These are phyloP conservation scores for Lordiphosa mommai DNA, from an alignment of 1,140 invertebrate genomes.

Conservation along the genomic window DNA sequence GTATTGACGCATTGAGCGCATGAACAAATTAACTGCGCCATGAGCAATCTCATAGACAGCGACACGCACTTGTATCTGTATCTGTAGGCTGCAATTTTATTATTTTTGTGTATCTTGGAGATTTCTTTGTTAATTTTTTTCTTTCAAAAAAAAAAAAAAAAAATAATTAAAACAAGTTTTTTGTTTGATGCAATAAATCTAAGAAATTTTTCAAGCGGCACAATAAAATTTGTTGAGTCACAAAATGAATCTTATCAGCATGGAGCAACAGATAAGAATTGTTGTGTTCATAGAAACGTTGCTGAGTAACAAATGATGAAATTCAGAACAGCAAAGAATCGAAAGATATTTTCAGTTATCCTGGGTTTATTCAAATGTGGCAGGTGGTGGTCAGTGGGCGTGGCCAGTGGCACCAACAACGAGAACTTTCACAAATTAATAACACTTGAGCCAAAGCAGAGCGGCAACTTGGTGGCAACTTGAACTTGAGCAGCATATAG, in stretches of 20 bases:
- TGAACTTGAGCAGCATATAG: no score
- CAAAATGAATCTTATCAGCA: constrained; percentile 25
- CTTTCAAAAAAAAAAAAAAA: background rate
- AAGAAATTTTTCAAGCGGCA: constrained; percentile 6
- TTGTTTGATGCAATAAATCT: constrained; percentile 26
- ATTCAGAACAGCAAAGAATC: constrained; percentile 4
- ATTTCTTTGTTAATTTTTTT: constrained; percentile 21
- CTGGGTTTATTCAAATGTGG: no score
- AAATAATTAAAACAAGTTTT: constrained; percentile 54
- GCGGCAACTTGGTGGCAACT: constrained; percentile 1
- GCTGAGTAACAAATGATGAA: constrained; percentile 25
- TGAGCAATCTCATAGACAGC: constrained; percentile 42
- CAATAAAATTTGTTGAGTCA: constrained; percentile 24
- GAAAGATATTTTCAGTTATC: constrained; percentile 1
- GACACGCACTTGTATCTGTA: constrained; percentile 26
- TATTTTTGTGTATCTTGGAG: constrained; percentile 22
- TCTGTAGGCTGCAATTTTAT: constrained; percentile 18
- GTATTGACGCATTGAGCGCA: constrained; percentile 72
- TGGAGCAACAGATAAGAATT: constrained; percentile 18
- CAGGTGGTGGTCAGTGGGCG: constrained; percentile 35
- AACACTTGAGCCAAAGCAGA: constrained; percentile 32
- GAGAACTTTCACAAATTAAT: constrained; percentile 76
- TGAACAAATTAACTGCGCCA: constrained; percentile 76
- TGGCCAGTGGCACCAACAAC: constrained; percentile 31
- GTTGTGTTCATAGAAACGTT: constrained; percentile 22